These are phyloP conservation scores for Lysiphlebus fabarum DNA, from an alignment of 1,140 invertebrate species.

Conservation along the genomic window DNA sequence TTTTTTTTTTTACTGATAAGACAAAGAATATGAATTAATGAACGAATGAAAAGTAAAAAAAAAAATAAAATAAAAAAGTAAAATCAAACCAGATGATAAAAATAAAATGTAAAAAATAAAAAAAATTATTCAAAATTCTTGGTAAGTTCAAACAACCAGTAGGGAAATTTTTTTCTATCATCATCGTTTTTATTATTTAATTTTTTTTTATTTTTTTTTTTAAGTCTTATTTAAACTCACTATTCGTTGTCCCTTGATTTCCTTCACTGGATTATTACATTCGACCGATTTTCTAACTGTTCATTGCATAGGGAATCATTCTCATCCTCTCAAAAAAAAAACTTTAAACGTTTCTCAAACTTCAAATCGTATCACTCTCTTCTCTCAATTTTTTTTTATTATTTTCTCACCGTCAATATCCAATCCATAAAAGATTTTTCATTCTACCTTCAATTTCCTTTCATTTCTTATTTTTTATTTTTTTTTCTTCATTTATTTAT, in stretches of 20 bases:
- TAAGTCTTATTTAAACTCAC: too few species aligned
- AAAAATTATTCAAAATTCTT: constrained; percentile 10
- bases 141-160: constrained; percentile 16
- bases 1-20: background rate
- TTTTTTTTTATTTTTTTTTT: too few species aligned
- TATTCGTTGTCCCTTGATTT: too few species aligned
- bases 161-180: background rate
- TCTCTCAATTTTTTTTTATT: background rate
- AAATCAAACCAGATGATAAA: too few species aligned
- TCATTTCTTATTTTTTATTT: too few species aligned
- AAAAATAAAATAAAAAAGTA: constrained; percentile 8
- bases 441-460: background rate
- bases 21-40: background rate
- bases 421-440: constrained; percentile 1
- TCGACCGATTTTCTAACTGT: constrained; percentile 1
- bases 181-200: too few species aligned
- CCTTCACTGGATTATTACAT: background rate
- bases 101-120: constrained; percentile 7
- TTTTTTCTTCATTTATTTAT: background rate
- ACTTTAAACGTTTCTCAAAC: constrained; percentile 15
- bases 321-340: constrained; percentile 14
- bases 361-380: background rate
- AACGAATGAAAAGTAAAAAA: constrained; percentile 3
- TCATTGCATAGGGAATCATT: constrained; percentile 4
- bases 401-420: constrained; percentile 10